Evolutionary conservation across 2,797 vertebrate species (phyloP).

Genomic region (Danio jaintianensis): DNA sequence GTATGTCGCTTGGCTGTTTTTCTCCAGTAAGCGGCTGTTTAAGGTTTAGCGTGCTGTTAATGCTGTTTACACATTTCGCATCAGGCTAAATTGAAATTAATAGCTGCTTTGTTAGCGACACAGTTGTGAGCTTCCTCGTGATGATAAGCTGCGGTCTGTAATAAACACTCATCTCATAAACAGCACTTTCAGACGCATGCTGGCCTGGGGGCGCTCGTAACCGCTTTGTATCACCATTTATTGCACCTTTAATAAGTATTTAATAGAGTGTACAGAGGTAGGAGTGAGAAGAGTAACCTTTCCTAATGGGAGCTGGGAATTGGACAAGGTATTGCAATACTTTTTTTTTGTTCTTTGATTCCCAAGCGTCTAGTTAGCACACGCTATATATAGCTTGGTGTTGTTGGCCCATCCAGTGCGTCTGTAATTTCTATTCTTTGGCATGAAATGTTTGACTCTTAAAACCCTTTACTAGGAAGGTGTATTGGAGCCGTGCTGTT

Average conservation of each 20-base stretch:
- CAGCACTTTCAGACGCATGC: conserved; percentile 71
- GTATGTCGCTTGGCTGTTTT: not conserved
- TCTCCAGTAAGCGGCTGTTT: not conserved
- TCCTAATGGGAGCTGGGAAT: conserved; percentile 44
- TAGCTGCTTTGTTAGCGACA: conserved; percentile 30
- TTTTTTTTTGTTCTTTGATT: conserved; percentile 7
- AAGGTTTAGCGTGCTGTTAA: not conserved
- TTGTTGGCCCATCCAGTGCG: conserved; percentile 37
- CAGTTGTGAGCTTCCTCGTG: conserved; percentile 26
- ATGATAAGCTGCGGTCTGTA: conserved; percentile 75
- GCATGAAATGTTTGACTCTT: conserved; percentile 48
- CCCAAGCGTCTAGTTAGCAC: conserved; percentile 27
- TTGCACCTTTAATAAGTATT: conserved; percentile 81
- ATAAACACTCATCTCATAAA: conserved; percentile 81
- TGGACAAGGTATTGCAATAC: conserved; percentile 9
- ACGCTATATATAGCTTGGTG: conserved; percentile 24
- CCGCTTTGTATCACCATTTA: conserved; percentile 79
- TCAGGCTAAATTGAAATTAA: conserved; percentile 32
- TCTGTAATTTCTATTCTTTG: conserved; percentile 47
- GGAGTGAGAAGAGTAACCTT: conserved; percentile 51
- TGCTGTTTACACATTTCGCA: not conserved
- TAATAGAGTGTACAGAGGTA: conserved; percentile 71
- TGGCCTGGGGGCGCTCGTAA: conserved; percentile 77
- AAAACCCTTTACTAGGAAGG: conserved; percentile 57
- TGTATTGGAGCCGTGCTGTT: conserved; percentile 55